Percentiles rank a stretch among this genome's conserved stretches.
phyloP scores from a whole-genome alignment of 2,797 vertebrate species.

The Myotis vivesi region DNA sequence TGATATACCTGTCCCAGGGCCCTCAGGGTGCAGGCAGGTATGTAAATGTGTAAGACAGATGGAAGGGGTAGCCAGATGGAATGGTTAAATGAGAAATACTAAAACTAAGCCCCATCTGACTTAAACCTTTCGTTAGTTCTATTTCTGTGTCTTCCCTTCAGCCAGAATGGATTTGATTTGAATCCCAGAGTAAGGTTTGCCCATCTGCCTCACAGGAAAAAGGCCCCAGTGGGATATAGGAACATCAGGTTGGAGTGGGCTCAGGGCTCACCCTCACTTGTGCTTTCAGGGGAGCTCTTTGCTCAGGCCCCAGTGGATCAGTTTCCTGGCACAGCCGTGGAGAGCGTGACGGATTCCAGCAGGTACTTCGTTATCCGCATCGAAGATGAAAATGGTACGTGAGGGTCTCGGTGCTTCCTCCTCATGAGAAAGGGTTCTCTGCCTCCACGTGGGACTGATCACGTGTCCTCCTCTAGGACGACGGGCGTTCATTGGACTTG shows the following conservation, averaged over 20 bases:
- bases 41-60: neutral
- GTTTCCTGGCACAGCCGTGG: conserved; percentile 92
- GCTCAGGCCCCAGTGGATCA: conserved; percentile 95
- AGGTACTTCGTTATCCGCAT: conserved; percentile 95
- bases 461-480: conserved; percentile 85
- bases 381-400: conserved; percentile 92
- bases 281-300: conserved; percentile 92
- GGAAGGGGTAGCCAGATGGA: too few relatives aligned
- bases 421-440: neutral
- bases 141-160: neutral
- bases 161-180: neutral
- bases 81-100: neutral
- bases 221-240: accelerated
- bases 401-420: accelerated
- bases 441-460: neutral
- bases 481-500: conserved; percentile 95
- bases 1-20: neutral
- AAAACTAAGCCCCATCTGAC: neutral
- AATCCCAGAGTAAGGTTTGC: neutral
- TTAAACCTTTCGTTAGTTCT: neutral
- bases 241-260: neutral
- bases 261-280: accelerated
- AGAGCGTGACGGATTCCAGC: conserved; percentile 95
- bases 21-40: neutral
- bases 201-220: neutral